Conservation (phyloP, 1,140 invertebrate species). For the Dendroctonus valens region DNA sequence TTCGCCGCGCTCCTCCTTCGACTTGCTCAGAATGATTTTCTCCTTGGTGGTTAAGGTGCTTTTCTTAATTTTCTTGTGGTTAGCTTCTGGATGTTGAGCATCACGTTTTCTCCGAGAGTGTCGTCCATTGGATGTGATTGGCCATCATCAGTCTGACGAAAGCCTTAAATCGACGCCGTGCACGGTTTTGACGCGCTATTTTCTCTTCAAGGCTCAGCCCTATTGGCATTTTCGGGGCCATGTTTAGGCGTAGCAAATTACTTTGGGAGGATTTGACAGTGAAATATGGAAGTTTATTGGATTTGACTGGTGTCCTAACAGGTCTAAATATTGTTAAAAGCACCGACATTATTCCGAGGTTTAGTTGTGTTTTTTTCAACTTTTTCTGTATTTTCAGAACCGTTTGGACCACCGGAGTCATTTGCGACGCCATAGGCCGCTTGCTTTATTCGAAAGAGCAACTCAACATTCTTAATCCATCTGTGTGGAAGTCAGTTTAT, state of each 20-base stretch:
- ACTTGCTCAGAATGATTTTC: slow-evolving; percentile 51
- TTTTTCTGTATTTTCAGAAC: slow-evolving; percentile 2
- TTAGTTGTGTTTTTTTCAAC: background rate
- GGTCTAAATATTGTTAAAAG: background rate
- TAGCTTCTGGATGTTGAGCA: slow-evolving; percentile 54
- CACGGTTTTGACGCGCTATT: slow-evolving; percentile 46
- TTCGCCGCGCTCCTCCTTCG: slow-evolving; percentile 52
- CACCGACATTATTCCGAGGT: background rate
- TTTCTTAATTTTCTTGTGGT: slow-evolving; percentile 54
- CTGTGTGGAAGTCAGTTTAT: background rate
- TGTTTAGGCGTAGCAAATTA: background rate
- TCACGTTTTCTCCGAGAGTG: slow-evolving; percentile 55
- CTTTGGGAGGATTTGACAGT: background rate
- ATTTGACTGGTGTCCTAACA: background rate
- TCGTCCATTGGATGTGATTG: slow-evolving; percentile 53
- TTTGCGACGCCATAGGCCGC: background rate
- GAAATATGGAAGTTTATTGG: background rate
- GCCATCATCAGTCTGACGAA: slow-evolving; percentile 55
- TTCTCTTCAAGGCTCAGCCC: slow-evolving; percentile 42
- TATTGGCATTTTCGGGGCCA: slow-evolving; percentile 10
- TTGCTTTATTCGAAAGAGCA: slow-evolving; percentile 4
- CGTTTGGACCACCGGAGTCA: background rate
- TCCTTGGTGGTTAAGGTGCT: slow-evolving; percentile 50
- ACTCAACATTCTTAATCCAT: background rate
- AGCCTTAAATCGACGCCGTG: slow-evolving; percentile 57